Evolutionary conservation across 2,888 invertebrate species (phyloP).

Genomic region (Dryobota labecula): DNA sequence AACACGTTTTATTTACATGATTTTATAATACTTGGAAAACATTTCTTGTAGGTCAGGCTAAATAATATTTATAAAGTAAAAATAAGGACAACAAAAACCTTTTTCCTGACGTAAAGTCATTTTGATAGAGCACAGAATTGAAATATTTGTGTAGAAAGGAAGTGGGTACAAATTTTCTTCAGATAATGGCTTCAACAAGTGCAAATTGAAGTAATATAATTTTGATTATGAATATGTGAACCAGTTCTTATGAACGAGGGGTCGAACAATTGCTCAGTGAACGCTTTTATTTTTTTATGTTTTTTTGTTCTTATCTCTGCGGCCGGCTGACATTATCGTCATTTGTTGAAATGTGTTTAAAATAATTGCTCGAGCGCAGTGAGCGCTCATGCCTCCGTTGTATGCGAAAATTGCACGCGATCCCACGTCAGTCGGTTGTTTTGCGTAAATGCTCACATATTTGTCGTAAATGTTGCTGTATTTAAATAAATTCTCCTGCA

Average conservation of each 20-base stretch:
- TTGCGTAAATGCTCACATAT: slow-evolving; percentile 89
- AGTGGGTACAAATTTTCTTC: slow-evolving; percentile 26
- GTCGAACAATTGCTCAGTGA: slow-evolving; percentile 80
- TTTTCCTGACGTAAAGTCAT: slow-evolving; percentile 18
- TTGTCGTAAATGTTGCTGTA: slow-evolving; percentile 84
- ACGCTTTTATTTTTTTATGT: slow-evolving; percentile 76
- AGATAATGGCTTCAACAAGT: slow-evolving; percentile 19
- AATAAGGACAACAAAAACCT: slow-evolving; percentile 1
- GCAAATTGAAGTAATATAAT: slow-evolving; percentile 35
- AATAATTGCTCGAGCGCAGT: slow-evolving; percentile 88
- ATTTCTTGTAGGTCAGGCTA: slow-evolving; percentile 52
- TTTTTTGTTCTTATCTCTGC: slow-evolving; percentile 83
- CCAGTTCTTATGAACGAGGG: slow-evolving; percentile 72
- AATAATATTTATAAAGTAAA: slow-evolving; percentile 48
- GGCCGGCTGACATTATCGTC: slow-evolving; percentile 87
- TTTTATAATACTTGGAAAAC: slow-evolving; percentile 57
- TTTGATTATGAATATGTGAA: slow-evolving; percentile 61
- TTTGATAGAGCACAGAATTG: slow-evolving; percentile 7
- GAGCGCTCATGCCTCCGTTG: slow-evolving; percentile 84
- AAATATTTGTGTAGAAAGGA: slow-evolving; percentile 17
- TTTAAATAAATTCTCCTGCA: slow-evolving; percentile 77
- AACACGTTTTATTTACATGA: slow-evolving; percentile 69
- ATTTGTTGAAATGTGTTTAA: slow-evolving; percentile 91
- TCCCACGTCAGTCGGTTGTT: slow-evolving; percentile 79
- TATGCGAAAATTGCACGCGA: slow-evolving; percentile 88